A percentile compares a stretch with the other conserved stretches of the same genome.
phyloP scores from a whole-genome alignment of 2,888 invertebrate genomes.

The Odontomyia ornata region DNA sequence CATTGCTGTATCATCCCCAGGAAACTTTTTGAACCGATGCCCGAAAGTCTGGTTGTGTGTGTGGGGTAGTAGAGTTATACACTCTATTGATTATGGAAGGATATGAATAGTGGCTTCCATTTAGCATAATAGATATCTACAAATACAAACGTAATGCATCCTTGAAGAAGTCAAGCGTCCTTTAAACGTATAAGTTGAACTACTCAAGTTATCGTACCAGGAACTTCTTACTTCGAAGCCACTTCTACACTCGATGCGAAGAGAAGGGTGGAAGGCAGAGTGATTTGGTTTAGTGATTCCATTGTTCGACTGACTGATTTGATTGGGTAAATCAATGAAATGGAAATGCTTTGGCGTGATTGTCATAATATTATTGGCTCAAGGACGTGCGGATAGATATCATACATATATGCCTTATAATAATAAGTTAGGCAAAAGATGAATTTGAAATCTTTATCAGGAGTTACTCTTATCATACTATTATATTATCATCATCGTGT shows the following conservation, averaged over 20 bases:
- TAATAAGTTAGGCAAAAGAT: too few relatives aligned
- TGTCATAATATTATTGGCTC: conserved; percentile 14
- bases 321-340: conserved; percentile 40
- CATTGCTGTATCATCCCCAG: conserved; percentile 1
- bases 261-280: too few relatives aligned
- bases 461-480: too few relatives aligned
- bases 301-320: conserved; percentile 40
- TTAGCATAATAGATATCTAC: background rate
- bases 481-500: too few relatives aligned
- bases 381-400: too few relatives aligned
- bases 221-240: background rate
- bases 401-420: too few relatives aligned
- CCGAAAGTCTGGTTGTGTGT: conserved; percentile 1
- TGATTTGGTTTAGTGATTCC: conserved; percentile 18
- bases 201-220: background rate
- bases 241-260: background rate
- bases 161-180: conserved; percentile 20
- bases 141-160: background rate
- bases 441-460: too few relatives aligned
- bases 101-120: background rate
- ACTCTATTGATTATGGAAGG: background rate
- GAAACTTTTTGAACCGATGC: conserved; percentile 1
- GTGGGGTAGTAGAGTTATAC: too few relatives aligned
- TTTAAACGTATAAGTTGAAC: conserved; percentile 5
- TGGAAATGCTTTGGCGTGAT: conserved; percentile 39